Conservation (phyloP, 2,888 invertebrate genomes). For the Lycia hirtaria region DNA sequence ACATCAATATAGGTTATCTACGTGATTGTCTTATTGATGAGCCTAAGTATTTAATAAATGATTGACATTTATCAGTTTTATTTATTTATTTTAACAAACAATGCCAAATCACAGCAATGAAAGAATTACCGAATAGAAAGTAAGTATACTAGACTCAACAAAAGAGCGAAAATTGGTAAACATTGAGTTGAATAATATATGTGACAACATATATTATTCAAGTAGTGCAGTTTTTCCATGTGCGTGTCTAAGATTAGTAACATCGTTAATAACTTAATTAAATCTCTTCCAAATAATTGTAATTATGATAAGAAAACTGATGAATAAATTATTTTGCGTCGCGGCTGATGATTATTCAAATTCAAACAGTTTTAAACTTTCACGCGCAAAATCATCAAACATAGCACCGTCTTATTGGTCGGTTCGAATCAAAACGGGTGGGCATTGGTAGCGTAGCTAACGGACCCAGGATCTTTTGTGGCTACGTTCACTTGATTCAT, state of each 20-base stretch:
- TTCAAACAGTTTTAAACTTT: conserved; percentile 60
- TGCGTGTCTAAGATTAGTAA: conserved; percentile 16
- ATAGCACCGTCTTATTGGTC: conserved; percentile 57
- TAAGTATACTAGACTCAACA: too few species aligned
- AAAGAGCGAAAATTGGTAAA: too few species aligned
- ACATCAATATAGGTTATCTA: too few species aligned
- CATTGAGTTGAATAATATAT: neutral
- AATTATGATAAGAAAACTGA: conserved; percentile 45
- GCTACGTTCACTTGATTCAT: conserved; percentile 72
- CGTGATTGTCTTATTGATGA: too few species aligned
- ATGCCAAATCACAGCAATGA: too few species aligned
- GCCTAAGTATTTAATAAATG: too few species aligned
- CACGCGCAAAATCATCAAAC: conserved; percentile 61
- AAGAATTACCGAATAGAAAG: too few species aligned
- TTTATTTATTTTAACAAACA: too few species aligned
- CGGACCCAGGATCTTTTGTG: conserved; percentile 59
- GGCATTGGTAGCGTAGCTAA: conserved; percentile 64
- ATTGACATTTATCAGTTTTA: too few species aligned
- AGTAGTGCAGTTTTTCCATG: conserved; percentile 11
- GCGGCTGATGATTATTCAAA: conserved; percentile 15
- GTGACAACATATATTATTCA: neutral
- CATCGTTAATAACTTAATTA: conserved; percentile 53
- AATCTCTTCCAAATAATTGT: conserved; percentile 33
- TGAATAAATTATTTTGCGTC: conserved; percentile 51
- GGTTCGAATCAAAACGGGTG: conserved; percentile 32